Percentiles rank a stretch among this genome's conserved stretches.
These are phyloP conservation scores for Drosophila saltans DNA, from an alignment of 1,140 invertebrate species.

Conservation along the genomic window DNA sequence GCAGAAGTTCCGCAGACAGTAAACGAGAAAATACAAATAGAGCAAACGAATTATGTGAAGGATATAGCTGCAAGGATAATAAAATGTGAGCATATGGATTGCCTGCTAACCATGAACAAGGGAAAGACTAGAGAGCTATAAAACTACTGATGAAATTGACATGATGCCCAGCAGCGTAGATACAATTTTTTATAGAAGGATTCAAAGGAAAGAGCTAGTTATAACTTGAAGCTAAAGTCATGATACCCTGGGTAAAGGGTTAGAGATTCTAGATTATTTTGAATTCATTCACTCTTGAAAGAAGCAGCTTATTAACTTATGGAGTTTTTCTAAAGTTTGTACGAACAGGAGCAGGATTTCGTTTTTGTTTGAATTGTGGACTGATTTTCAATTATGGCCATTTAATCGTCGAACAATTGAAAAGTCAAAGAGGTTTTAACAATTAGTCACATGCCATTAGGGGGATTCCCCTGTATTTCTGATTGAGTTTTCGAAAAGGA, in stretches of 20 bases:
- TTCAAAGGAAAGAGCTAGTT: too few species aligned
- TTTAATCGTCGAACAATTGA: constrained; percentile 10
- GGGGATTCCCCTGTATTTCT: background rate
- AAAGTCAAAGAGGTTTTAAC: constrained; percentile 40
- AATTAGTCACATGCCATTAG: constrained; percentile 40
- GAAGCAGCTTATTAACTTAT: too few species aligned
- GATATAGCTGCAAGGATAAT: constrained; percentile 51
- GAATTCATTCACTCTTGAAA: too few species aligned
- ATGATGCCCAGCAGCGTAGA: constrained; percentile 6
- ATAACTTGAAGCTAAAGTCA: too few species aligned
- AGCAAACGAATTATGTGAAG: constrained; percentile 53
- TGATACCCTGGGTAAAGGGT: too few species aligned
- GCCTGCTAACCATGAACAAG: background rate
- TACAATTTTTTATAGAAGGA: too few species aligned
- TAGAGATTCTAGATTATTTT: too few species aligned
- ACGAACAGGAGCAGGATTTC: too few species aligned
- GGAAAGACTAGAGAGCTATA: constrained; percentile 22
- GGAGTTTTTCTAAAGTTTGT: too few species aligned
- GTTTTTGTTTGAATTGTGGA: too few species aligned
- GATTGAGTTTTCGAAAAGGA: constrained; percentile 8
- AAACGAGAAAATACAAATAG: constrained; percentile 46
- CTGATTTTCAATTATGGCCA: background rate
- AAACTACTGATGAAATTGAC: constrained; percentile 48
- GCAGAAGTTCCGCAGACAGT: constrained; percentile 31
- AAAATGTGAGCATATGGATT: constrained; percentile 37